Evolutionary conservation across 1,140 invertebrate species (phyloP).

Genomic region (Leptinotarsa lineolata): DNA sequence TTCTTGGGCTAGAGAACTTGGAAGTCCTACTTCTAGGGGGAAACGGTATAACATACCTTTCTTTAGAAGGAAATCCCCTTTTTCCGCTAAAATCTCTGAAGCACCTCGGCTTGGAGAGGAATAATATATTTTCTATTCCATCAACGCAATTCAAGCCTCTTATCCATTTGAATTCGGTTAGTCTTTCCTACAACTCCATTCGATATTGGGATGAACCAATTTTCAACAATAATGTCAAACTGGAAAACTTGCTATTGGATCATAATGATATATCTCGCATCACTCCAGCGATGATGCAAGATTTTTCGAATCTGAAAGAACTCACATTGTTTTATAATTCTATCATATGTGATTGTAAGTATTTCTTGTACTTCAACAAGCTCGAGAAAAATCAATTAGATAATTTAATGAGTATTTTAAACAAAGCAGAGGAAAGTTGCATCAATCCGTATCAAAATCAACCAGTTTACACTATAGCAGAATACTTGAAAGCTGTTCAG

Average conservation of each 20-base stretch:
- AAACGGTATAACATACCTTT: slow-evolving; percentile 58
- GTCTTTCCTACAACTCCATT: slow-evolving; percentile 60
- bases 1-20: slow-evolving; percentile 58
- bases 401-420: not conserved
- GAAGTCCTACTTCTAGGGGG: slow-evolving; percentile 58
- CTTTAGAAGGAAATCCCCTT: slow-evolving; percentile 56
- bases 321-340: slow-evolving; percentile 61
- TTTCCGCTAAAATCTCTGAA: slow-evolving; percentile 58
- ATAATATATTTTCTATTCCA: slow-evolving; percentile 57
- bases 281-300: slow-evolving; percentile 61
- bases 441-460: not conserved
- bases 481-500: slow-evolving; percentile 32
- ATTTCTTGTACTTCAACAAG: slow-evolving; percentile 54
- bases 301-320: slow-evolving; percentile 57
- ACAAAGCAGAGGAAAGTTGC: not conserved
- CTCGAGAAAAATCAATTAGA: not conserved
- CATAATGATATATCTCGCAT: slow-evolving; percentile 62
- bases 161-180: slow-evolving; percentile 56
- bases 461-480: not conserved
- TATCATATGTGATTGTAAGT: slow-evolving; percentile 61
- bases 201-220: slow-evolving; percentile 58
- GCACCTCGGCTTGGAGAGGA: slow-evolving; percentile 59
- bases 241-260: slow-evolving; percentile 55
- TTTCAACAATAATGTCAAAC: slow-evolving; percentile 54
- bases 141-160: slow-evolving; percentile 56